These are phyloP conservation scores for Allobates femoralis DNA, from an alignment of 2,797 vertebrate species.

Conservation along the genomic window DNA sequence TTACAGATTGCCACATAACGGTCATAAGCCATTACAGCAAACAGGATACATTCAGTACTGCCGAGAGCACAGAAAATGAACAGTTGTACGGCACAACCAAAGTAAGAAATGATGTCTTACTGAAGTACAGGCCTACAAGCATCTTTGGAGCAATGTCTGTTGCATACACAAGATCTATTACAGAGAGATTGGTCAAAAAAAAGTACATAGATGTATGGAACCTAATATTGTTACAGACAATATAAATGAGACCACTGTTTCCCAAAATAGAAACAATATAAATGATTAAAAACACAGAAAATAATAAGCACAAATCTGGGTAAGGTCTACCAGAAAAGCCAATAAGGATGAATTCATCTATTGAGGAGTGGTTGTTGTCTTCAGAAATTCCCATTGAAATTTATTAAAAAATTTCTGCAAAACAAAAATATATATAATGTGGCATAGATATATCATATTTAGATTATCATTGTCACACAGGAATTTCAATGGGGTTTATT, in stretches of 20 bases:
- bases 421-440: not conserved
- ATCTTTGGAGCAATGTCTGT: slow-evolving; percentile 43
- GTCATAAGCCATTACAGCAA: slow-evolving; percentile 57
- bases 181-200: slow-evolving; percentile 44
- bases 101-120: slow-evolving; percentile 15
- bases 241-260: slow-evolving; percentile 21
- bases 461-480: no score
- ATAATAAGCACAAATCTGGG: not conserved
- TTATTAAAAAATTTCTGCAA: not conserved
- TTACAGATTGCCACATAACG: slow-evolving; percentile 52
- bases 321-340: not conserved
- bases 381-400: not conserved
- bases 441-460: not conserved
- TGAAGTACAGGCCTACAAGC: not conserved
- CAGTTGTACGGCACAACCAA: slow-evolving; percentile 29
- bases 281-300: slow-evolving; percentile 31
- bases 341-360: slow-evolving; percentile 1
- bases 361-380: not conserved
- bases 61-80: slow-evolving; percentile 46
- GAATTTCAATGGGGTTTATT: no score
- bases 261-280: slow-evolving; percentile 38
- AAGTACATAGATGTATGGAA: slow-evolving; percentile 61
- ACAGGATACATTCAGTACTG: slow-evolving; percentile 45
- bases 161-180: slow-evolving; percentile 31
- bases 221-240: slow-evolving; percentile 47